Evolutionary conservation across 2,888 invertebrate genomes (phyloP).

Genomic region (Cerastis leucographa): DNA sequence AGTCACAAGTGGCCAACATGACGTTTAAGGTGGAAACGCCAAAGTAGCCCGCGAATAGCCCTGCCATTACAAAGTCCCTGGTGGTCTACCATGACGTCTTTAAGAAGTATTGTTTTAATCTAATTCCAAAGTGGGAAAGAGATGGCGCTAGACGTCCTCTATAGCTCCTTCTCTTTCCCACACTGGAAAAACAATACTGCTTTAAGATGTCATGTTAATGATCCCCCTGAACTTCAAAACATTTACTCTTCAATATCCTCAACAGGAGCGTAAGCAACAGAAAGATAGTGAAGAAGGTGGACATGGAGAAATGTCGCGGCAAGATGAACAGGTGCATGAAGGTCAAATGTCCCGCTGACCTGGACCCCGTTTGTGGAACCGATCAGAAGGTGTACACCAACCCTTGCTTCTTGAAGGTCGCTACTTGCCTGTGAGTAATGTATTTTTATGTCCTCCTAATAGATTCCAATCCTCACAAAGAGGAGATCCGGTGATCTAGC

Average conservation of each 20-base stretch:
- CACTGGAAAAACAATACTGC: not conserved
- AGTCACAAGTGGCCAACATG: too few relatives aligned
- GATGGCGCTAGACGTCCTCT: not conserved
- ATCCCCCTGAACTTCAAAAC: not conserved
- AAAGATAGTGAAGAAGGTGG: conserved; percentile 92
- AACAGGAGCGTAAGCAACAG: conserved; percentile 87
- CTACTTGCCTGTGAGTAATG: conserved; percentile 94
- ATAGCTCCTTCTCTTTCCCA: not conserved
- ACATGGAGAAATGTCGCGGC: conserved; percentile 95
- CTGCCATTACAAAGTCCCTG: too few relatives aligned
- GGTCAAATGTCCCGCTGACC: conserved; percentile 92
- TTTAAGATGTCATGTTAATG: too few relatives aligned
- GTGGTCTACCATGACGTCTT: too few relatives aligned
- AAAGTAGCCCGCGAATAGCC: too few relatives aligned
- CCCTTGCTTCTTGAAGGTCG: conserved; percentile 95
- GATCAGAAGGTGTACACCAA: conserved; percentile 96
- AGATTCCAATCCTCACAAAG: not conserved
- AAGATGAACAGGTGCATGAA: conserved; percentile 95
- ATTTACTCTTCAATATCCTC: conserved; percentile 38
- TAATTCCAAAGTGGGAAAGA: not conserved
- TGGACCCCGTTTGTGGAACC: conserved; percentile 96
- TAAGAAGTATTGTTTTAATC: not conserved
- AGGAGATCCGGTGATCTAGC: not conserved
- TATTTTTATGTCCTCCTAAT: conserved; percentile 5
- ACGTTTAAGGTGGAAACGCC: too few relatives aligned